These are phyloP conservation scores for Drosophila pectinifera DNA, from an alignment of 1,140 invertebrate species.

Conservation along the genomic window DNA sequence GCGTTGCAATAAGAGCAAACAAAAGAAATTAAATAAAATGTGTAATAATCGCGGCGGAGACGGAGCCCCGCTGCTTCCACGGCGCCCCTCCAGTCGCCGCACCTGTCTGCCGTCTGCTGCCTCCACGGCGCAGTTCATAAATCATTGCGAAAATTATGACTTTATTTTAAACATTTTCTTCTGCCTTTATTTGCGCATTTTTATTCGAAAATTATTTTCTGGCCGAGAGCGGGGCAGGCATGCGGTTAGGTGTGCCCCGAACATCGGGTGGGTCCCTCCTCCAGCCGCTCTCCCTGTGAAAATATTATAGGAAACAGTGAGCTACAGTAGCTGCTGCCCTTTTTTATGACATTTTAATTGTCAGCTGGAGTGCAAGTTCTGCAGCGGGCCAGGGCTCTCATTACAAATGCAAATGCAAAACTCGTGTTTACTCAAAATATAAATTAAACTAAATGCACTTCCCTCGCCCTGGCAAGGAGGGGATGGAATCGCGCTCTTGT, in stretches of 20 bases:
- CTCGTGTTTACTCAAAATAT: conserved; percentile 60
- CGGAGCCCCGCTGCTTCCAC: conserved; percentile 18
- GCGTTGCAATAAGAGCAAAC: conserved; percentile 69
- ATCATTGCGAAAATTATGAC: conserved; percentile 81
- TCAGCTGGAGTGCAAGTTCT: conserved; percentile 15
- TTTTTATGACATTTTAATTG: conserved; percentile 70
- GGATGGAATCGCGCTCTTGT: neutral
- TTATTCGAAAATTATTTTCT: conserved; percentile 75
- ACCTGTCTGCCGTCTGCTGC: conserved; percentile 49
- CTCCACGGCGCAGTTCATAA: conserved; percentile 68
- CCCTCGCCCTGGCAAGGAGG: conserved; percentile 6
- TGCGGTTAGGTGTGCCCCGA: conserved; percentile 2
- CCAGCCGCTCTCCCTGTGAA: conserved; percentile 12
- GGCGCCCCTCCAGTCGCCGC: neutral
- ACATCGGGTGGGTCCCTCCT: conserved; percentile 14
- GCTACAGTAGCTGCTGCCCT: conserved; percentile 8
- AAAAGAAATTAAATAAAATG: conserved; percentile 78
- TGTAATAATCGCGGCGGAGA: conserved; percentile 57
- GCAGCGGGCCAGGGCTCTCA: conserved; percentile 10
- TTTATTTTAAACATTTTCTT: conserved; percentile 72
- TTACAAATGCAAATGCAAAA: conserved; percentile 74
- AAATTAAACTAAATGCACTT: conserved; percentile 64
- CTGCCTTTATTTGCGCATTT: conserved; percentile 62
- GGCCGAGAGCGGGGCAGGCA: neutral
- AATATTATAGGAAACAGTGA: conserved; percentile 12